Conservation (phyloP, 2,888 invertebrate species). For the Lithophane semibrunnea region DNA sequence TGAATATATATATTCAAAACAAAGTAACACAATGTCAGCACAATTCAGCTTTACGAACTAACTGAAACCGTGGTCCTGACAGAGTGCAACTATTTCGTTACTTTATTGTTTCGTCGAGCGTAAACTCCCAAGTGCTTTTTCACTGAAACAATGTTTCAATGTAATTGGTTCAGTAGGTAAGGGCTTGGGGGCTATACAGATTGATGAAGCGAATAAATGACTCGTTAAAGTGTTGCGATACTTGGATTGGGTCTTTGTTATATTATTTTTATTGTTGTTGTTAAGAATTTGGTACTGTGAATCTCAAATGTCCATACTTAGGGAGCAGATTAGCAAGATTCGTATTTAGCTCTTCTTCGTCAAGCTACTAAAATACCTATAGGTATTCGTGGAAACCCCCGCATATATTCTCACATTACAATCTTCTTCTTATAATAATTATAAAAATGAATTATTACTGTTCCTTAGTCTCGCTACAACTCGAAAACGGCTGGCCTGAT, state of each 20-base stretch:
- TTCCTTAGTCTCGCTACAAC: too few relatives aligned
- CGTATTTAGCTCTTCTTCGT: background rate
- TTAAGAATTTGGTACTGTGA: background rate
- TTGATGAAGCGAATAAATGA: conserved; percentile 19
- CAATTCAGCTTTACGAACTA: conserved; percentile 44
- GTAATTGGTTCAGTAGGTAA: conserved; percentile 40
- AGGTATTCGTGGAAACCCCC: too few relatives aligned
- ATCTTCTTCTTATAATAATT: too few relatives aligned
- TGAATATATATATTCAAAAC: conserved; percentile 20
- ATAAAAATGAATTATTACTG: too few relatives aligned
- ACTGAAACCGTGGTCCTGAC: conserved; percentile 29
- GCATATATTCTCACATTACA: too few relatives aligned
- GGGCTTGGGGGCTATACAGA: conserved; percentile 6
- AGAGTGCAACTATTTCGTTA: conserved; percentile 42
- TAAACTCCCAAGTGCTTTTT: conserved; percentile 54
- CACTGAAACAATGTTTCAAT: conserved; percentile 48
- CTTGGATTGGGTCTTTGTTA: background rate
- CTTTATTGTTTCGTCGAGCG: conserved; percentile 45
- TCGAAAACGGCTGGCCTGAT: too few relatives aligned
- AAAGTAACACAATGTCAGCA: conserved; percentile 47
- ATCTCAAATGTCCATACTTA: background rate
- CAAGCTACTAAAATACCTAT: too few relatives aligned
- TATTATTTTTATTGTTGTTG: background rate
- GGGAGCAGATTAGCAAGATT: background rate
- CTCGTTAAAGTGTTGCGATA: background rate